Percentiles rank a stretch among this genome's conserved stretches.
Conservation (phyloP, 2,113 vertebrate genomes). For the Sialia sialis region DNA sequence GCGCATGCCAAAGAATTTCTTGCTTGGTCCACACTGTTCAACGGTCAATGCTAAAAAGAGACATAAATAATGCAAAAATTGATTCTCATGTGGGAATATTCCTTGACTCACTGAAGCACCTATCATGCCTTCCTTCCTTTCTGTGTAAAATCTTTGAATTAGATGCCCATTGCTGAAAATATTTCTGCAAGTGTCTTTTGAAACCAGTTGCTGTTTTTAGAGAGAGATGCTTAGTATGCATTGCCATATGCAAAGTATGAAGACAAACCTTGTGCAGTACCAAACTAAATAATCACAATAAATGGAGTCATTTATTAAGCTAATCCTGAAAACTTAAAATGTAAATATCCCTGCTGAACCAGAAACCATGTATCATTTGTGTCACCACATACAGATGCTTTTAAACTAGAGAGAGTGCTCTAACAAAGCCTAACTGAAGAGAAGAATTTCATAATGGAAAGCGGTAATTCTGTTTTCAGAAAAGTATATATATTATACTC, state of each 20-base stretch:
- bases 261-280: background rate
- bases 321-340: background rate
- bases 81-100: background rate
- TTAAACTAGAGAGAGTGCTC: background rate
- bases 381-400: background rate
- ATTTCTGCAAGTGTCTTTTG: background rate
- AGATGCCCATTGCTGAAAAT: background rate
- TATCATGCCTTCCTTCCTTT: background rate
- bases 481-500: background rate
- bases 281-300: background rate
- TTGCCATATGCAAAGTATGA: background rate
- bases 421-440: background rate
- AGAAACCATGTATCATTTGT: background rate
- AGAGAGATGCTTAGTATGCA: background rate
- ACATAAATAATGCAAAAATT: constrained; percentile 23
- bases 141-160: background rate
- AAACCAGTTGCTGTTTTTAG: background rate
- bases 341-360: background rate
- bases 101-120: background rate
- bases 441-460: background rate
- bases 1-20: background rate
- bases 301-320: background rate
- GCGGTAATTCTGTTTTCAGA: background rate
- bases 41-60: background rate
- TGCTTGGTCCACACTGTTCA: background rate